phyloP scores from a whole-genome alignment of 2,797 vertebrate genomes.

The Acanthurus lineatus region DNA sequence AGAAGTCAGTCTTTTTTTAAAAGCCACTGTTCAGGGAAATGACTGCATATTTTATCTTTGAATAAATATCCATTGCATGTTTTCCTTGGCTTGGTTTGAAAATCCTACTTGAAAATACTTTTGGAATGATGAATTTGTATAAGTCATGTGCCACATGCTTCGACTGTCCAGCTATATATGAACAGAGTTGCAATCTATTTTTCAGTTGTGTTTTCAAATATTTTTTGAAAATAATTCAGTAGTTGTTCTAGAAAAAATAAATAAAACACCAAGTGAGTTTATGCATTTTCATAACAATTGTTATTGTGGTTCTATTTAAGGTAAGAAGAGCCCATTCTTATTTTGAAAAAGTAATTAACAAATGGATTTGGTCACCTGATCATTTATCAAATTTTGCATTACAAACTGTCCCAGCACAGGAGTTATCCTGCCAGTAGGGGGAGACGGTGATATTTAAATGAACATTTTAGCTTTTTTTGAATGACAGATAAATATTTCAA shows the following conservation, averaged over 20 bases:
- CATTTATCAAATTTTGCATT: not conserved
- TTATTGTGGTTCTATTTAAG: not conserved
- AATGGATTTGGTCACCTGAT: too few relatives aligned
- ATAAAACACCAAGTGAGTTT: not conserved
- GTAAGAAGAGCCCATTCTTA: not conserved
- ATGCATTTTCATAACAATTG: not conserved
- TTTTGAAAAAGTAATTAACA: not conserved
- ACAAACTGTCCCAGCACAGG: too few relatives aligned
- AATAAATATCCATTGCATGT: slow-evolving; percentile 71
- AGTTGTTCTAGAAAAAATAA: too few relatives aligned
- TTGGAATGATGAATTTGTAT: slow-evolving; percentile 1
- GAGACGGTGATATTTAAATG: slow-evolving; percentile 20
- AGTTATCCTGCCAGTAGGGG: slow-evolving; percentile 32
- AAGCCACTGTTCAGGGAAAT: slow-evolving; percentile 56
- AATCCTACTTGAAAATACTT: slow-evolving; percentile 32
- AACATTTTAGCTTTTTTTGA: too few relatives aligned
- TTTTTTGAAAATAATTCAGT: too few relatives aligned
- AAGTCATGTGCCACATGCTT: not conserved
- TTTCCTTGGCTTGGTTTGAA: slow-evolving; percentile 50
- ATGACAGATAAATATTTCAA: too few relatives aligned
- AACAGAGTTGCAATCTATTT: slow-evolving; percentile 1
- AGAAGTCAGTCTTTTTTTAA: slow-evolving; percentile 38
- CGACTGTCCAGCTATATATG: slow-evolving; percentile 23
- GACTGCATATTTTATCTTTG: slow-evolving; percentile 57
- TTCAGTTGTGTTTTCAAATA: slow-evolving; percentile 4